Percentiles rank a stretch among this genome's conserved stretches.
phyloP scores from a whole-genome alignment of 2,888 invertebrate species.

The Orthonevra nobilis region DNA sequence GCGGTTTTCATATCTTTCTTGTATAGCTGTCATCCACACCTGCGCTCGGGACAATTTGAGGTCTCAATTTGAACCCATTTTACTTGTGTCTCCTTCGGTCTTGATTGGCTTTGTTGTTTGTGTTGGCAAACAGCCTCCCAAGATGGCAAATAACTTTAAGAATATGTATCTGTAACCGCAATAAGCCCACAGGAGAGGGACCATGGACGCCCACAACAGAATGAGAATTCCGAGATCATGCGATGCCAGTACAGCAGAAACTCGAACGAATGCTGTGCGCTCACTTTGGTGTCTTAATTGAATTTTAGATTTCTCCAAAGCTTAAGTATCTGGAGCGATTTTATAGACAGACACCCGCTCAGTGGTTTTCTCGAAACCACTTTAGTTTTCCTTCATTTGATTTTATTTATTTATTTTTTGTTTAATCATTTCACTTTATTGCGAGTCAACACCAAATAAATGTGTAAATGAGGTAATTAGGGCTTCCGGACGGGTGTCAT shows the following conservation, averaged over 20 bases:
- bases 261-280: slow-evolving; percentile 8
- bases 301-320: slow-evolving; percentile 32
- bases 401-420: slow-evolving; percentile 30
- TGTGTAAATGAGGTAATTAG: slow-evolving; percentile 79
- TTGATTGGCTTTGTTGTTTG: not conserved
- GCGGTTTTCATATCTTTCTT: slow-evolving; percentile 22
- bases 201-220: slow-evolving; percentile 54
- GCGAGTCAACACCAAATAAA: slow-evolving; percentile 72
- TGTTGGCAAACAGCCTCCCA: slow-evolving; percentile 38
- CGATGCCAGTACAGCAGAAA: slow-evolving; percentile 14
- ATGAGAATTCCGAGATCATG: slow-evolving; percentile 29
- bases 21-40: slow-evolving; percentile 39
- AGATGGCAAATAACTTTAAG: slow-evolving; percentile 39
- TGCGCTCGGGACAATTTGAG: slow-evolving; percentile 61
- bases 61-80: slow-evolving; percentile 52
- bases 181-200: slow-evolving; percentile 34
- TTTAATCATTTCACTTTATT: slow-evolving; percentile 56
- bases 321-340: slow-evolving; percentile 36
- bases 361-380: not conserved
- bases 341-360: slow-evolving; percentile 16
- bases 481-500: slow-evolving; percentile 76
- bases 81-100: not conserved
- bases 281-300: slow-evolving; percentile 57
- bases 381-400: not conserved
- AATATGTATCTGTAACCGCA: not conserved